Evolutionary conservation across 1,140 invertebrate species (phyloP), one percentile per base, ranked within the genome.

Genomic region (Drosophila parvula): DNA sequence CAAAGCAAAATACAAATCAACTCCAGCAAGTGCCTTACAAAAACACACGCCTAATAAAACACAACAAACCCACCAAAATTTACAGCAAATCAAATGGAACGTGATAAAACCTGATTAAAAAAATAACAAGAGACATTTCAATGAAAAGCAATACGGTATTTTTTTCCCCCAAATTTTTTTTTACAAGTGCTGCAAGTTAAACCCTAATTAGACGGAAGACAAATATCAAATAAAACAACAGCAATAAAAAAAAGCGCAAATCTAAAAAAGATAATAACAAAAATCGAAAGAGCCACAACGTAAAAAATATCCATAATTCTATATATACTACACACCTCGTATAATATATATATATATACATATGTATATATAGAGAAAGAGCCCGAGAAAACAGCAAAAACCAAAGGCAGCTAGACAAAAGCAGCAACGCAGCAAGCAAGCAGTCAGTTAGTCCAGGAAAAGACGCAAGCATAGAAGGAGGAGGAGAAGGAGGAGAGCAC

Each of bases 11-110:
- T 18, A 27, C 48, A 48, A 9, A 43, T 38, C 22, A 40, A 61
- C 74, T 59, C 67, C 44, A 62, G 60, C 50, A 82, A 77, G 80
- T 82, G 80, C 80, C 80, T 82, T 82, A 38, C 18, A 67, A 28
- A 18, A 69, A 34, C 1, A 47, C 11, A 64, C n/a, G 1, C 28
- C 9, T 3, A 34, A 38, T 22, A 11, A 67, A 56, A 53, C 6
- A 63, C 11, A 14, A 34, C 11, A 22, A 38, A 50, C 22, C 36
- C 64, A 71, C 18, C 50, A 32, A 40, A 53, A 69, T 16, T 64
- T 11, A 16, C 40, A 61, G 28, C 11, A 63, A 56, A 32, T 59
- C 14, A 22, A 48, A 34, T 27, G 45, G 11, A 14, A 51, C n/a
- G 28, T 41, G 45, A 63, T 32, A 70, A 38, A 56, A 36, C 12